A percentile compares a stretch with the other conserved stretches of the same genome.
phyloP scores from a whole-genome alignment of 2,113 vertebrate species.

The Natator depressus region DNA sequence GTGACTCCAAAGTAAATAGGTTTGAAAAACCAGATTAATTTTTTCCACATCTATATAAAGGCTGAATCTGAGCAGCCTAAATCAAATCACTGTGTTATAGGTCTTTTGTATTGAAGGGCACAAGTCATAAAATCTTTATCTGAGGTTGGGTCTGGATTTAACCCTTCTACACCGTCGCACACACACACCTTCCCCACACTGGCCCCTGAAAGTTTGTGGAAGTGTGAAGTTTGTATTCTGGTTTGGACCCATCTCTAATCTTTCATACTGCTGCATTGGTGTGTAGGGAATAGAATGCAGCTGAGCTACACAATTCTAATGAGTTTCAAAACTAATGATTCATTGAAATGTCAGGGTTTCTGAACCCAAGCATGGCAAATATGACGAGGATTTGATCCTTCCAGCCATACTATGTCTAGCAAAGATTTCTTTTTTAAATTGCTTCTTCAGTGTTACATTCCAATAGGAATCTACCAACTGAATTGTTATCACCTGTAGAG shows the following conservation, averaged over 20 bases:
- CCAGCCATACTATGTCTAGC: background rate
- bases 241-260: background rate
- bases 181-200: accelerated
- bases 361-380: background rate
- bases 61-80: too few relatives aligned
- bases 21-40: too few relatives aligned
- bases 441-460: background rate
- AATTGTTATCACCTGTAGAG: too few relatives aligned
- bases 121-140: too few relatives aligned
- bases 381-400: background rate
- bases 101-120: too few relatives aligned
- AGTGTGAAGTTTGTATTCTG: background rate
- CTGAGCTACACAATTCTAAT: background rate
- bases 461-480: too few relatives aligned
- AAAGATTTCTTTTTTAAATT: background rate
- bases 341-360: background rate
- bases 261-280: background rate
- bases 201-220: background rate
- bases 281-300: background rate
- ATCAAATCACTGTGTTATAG: too few relatives aligned
- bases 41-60: too few relatives aligned
- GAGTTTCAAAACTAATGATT: background rate
- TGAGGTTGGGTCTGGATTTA: too few relatives aligned
- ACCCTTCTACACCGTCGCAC: too few relatives aligned
- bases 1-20: too few relatives aligned